These are phyloP conservation scores for Chunga burmeisteri DNA, from an alignment of 2,113 vertebrate species.

Conservation along the genomic window DNA sequence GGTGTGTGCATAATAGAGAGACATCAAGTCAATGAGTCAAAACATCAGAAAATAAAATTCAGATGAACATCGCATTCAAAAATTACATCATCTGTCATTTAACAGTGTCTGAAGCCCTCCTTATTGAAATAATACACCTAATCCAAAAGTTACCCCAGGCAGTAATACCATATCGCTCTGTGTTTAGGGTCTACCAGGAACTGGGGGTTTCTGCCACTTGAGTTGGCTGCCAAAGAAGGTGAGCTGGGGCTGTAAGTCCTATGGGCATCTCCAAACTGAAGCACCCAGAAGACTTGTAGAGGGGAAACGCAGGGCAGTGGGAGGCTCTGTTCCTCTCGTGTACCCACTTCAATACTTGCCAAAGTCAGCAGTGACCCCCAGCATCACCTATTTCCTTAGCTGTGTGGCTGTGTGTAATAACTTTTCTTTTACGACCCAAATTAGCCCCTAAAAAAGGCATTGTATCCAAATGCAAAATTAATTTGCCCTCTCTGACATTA, in stretches of 20 bases:
- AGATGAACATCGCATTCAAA: slow-evolving; percentile 53
- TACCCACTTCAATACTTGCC: not conserved
- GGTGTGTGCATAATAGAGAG: slow-evolving; percentile 63
- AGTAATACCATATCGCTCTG: not conserved
- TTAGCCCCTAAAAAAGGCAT: not conserved
- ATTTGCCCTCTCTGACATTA: not conserved
- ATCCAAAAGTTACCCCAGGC: not conserved
- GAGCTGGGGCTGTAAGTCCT: not conserved
- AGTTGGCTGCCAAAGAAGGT: not conserved
- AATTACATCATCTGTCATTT: slow-evolving; percentile 59
- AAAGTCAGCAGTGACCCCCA: not conserved
- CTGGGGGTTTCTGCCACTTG: not conserved
- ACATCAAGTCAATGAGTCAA: slow-evolving; percentile 75
- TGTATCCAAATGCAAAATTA: not conserved
- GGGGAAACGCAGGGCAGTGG: not conserved
- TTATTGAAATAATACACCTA: slow-evolving; percentile 50
- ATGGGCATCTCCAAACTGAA: not conserved
- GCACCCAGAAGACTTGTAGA: not conserved
- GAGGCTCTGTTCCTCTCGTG: not conserved
- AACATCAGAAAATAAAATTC: slow-evolving; percentile 74
- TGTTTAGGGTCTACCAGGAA: not conserved
- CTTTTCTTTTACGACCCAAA: not conserved
- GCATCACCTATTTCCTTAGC: not conserved
- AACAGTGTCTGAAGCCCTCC: slow-evolving; percentile 51
- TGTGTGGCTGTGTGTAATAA: too few species aligned